Conservation (phyloP, 23 tunicate genomes). For the Styela clava region DNA sequence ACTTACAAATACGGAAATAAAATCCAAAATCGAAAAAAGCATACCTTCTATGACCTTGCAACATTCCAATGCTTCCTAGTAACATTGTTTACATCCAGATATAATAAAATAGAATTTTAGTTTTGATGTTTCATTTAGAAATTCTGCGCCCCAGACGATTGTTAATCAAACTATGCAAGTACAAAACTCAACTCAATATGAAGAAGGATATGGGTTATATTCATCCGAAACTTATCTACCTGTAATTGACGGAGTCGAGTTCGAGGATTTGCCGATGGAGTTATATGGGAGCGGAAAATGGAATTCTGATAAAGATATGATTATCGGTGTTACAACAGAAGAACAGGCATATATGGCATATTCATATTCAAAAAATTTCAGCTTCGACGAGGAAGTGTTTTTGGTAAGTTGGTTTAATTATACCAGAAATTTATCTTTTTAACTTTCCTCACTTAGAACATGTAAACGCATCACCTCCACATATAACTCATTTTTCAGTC, state of each 20-base stretch:
- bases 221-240: conserved; percentile 65
- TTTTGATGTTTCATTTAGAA: too few relatives aligned
- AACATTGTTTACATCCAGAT: too few relatives aligned
- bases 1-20: too few relatives aligned
- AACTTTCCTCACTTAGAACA: too few relatives aligned
- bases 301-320: conserved; percentile 50
- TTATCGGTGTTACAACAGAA: conserved; percentile 38
- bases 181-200: background rate
- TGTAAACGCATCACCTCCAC: too few relatives aligned
- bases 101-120: too few relatives aligned
- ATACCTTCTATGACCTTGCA: too few relatives aligned
- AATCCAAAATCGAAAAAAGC: too few relatives aligned
- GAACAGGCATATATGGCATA: conserved; percentile 30
- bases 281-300: conserved; percentile 54
- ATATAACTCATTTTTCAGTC: too few relatives aligned
- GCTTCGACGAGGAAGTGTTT: background rate
- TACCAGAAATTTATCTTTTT: too few relatives aligned
- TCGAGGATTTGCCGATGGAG: conserved; percentile 50
- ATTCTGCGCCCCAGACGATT: background rate
- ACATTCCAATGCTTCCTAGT: too few relatives aligned
- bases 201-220: background rate
- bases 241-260: conserved; percentile 62
- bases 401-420: background rate
- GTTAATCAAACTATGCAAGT: background rate
- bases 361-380: background rate